Evolutionary conservation across 2,797 vertebrate species (phyloP), one percentile per base, ranked within the genome.

Genomic region (Smutsia temminckii): DNA sequence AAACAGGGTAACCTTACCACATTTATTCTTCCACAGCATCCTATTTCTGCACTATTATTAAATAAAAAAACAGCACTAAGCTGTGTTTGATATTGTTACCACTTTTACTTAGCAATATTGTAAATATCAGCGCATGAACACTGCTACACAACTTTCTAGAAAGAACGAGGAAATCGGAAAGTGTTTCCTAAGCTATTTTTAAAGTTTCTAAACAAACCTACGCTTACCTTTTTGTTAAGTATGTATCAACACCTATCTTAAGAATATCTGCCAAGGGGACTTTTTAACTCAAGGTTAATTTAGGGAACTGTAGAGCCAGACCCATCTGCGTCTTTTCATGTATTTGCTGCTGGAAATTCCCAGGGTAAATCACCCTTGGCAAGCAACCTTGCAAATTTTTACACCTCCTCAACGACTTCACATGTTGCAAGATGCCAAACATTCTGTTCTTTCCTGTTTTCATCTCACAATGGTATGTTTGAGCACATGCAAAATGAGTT

Each of bases 311-410:
- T 37, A 92, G 87, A 96, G 97, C 91, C 97, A 97, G 97, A 34
- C 0, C 66, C 79, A 97, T 96, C 95, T 93, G 96, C 69, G 87
- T 95, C 96, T 96, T 84, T 81, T 97, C 86, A 74, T 51, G 63
- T 91, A 96, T 97, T 61, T 97, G 85, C 94, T 91, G 93, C 0
- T 98, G 98, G 97, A 98, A 98, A 98, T 97, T 94, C 98, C 98
- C 98, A 78, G 55, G 34, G 85, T 97, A 97, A 98, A 98, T 97
- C 97, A 97, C 78, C 91, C 53, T 93, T 98, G 96, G 96, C 97
- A 97, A 97, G 96, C 81, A 97, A 94, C 93, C 90, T 91, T 77
- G 61, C 89, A 96, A 93, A 97, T 90, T 96, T 97, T 97, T 63
- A 78, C 46, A 63, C 74, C 95, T 96, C 81, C 87, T 66, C 94